Base-by-base conservation (phyloP, 2,113 vertebrate species). In the Acanthisitta chloris region DNA sequence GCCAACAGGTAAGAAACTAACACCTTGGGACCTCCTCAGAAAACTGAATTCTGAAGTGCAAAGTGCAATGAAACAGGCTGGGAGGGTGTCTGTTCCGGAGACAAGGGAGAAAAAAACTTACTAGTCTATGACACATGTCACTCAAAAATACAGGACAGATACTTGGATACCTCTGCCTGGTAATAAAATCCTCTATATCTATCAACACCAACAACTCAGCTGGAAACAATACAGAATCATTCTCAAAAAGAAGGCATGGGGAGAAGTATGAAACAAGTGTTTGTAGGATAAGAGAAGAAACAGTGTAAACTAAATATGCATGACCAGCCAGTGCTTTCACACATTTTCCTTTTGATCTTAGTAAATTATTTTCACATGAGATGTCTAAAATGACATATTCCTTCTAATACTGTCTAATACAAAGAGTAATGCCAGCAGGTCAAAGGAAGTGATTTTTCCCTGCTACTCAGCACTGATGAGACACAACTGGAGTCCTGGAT, bases 131-230 rank as follows among this genome's bases (percentile, higher is more conserved):
- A 86, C 57, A 67, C 5, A 21, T 71, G 81, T 52, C 92, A 95
- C 62, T 94, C 81, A 82, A 66, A 92, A 85, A 31, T 1, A n/a
- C 28, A 83, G 51, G 36, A 83, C 86, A 92, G 57, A 88, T 91
- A 55, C 59, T 94, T 93, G 92, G 93, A 77, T 78, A 51, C 36
- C 13, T 82, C 86, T 92, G 34, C 64, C 21, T 86, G 51, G 33
- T 74, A 82, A 80, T 65, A 40, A 90, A 86, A 73, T 42, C 65
- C 33, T 80, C 23, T 36, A 31, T 34, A 73, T 46, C 42, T 59
- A 42, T 34, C 88, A 91, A 33, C 0, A 4, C 84, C 81, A 82
- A 69, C 5, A 38, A n/a, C 40, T 78, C 18, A 9, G 19, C 38
- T 81, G 66, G 52, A 69, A 57, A 66, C 18, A 88, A 51, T 31